Evolutionary conservation across 2,888 invertebrate species (phyloP).

Genomic region (Parascotia fuliginaria): DNA sequence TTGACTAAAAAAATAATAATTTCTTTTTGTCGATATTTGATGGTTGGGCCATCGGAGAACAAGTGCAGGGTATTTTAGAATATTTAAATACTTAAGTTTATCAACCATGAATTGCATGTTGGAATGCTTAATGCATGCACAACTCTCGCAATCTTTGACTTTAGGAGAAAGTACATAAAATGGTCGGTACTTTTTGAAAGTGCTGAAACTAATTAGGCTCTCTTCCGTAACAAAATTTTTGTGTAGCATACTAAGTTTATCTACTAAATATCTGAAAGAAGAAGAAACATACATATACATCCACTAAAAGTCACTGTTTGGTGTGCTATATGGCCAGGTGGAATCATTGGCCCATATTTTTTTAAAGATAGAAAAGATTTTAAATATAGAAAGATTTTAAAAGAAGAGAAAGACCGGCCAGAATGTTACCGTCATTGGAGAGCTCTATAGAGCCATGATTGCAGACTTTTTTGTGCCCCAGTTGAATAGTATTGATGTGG

Average conservation of each 20-base stretch:
- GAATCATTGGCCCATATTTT: slow-evolving; percentile 50
- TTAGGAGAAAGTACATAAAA: slow-evolving; percentile 28
- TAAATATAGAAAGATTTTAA: too few relatives aligned
- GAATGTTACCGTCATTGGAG: too few relatives aligned
- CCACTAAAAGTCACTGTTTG: slow-evolving; percentile 58
- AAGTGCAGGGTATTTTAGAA: slow-evolving; percentile 8
- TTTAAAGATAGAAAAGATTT: slow-evolving; percentile 21
- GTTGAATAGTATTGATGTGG: background rate
- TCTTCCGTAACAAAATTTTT: slow-evolving; percentile 17
- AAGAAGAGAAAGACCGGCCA: too few relatives aligned
- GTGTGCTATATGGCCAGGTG: slow-evolving; percentile 56
- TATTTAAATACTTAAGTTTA: slow-evolving; percentile 11
- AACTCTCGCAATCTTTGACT: slow-evolving; percentile 22
- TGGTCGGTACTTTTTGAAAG: slow-evolving; percentile 30
- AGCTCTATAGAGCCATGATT: background rate
- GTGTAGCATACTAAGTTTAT: slow-evolving; percentile 3
- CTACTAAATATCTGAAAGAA: slow-evolving; percentile 7
- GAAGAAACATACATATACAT: slow-evolving; percentile 8
- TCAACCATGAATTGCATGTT: slow-evolving; percentile 25
- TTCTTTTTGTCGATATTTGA: too few relatives aligned
- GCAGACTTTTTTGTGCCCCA: background rate
- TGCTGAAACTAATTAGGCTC: slow-evolving; percentile 22
- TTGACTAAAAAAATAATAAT: too few relatives aligned
- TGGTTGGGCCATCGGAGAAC: too few relatives aligned
- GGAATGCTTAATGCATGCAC: slow-evolving; percentile 25